phyloP scores from a whole-genome alignment of 2,888 invertebrate species.

The Dendrolimus houi region DNA sequence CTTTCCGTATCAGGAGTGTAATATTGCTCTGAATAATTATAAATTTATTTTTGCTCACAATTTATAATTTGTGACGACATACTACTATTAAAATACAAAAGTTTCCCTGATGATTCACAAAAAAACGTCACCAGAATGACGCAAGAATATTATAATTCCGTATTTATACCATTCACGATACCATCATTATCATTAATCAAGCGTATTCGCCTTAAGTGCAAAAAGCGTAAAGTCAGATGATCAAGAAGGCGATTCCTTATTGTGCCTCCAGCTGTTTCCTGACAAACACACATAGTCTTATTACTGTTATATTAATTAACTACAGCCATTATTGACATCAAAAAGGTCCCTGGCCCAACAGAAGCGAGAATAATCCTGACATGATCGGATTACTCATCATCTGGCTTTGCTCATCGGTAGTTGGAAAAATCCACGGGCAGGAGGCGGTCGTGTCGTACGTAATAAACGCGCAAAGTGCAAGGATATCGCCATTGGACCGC shows the following conservation, averaged over 20 bases:
- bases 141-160: conserved; percentile 3
- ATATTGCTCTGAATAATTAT: background rate
- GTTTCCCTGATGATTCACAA: background rate
- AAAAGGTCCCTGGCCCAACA: conserved; percentile 12
- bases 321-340: conserved; percentile 7
- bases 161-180: conserved; percentile 1
- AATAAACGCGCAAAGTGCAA: conserved; percentile 14
- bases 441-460: conserved; percentile 20
- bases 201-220: conserved; percentile 43
- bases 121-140: conserved; percentile 1
- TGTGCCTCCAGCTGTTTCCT: conserved; percentile 40
- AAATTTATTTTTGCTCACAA: no score
- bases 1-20: no score
- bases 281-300: conserved; percentile 30
- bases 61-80: background rate
- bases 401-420: conserved; percentile 21
- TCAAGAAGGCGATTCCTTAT: conserved; percentile 38
- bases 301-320: conserved; percentile 12
- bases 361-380: conserved; percentile 15
- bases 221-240: conserved; percentile 40
- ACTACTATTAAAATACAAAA: background rate
- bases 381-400: conserved; percentile 37
- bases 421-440: conserved; percentile 33
- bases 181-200: conserved; percentile 4
- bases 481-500: conserved; percentile 10